Base-by-base conservation (phyloP, 1,140 invertebrate genomes). In the Papilio glaucus region DNA sequence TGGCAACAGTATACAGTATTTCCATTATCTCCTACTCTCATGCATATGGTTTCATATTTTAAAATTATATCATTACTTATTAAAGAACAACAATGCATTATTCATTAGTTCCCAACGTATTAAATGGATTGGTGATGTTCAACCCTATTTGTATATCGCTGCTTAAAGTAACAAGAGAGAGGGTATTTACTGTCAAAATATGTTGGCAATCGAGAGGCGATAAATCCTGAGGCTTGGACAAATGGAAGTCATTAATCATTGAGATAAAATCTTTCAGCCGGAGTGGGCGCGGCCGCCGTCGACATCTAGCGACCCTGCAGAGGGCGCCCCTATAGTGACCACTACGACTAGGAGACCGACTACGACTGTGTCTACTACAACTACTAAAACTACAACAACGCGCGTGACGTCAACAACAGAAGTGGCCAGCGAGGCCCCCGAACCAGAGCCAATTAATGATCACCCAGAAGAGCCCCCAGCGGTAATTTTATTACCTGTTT, bases 221-320 rank as follows among this genome's bases (percentile, higher is more conserved):
- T 65, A 65, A 65, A 65, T 65, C 62, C 33, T 72, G 6, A 33
- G 6, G 63, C 24, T 41, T 68, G 21, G 70, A 24, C 65, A 70
- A 57, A 60, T 57, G 12, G 45, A 57, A 39, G 41, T 72, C 63
- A 71, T 81, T 79, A 81, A 53, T 76, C 75, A 77, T 81, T 71
- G 57, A 24, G 72, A 77, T 75, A 68, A 72, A 57, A 72, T 76
- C 77, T 70, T 74, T 88, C 89, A 96, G 95, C 95, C 95, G 65
- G 95, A 96, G 74, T 96, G 96, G 96, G 95, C 95, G 15, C 90
- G 94, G 53, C 95, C 96, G 24, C 95, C 95, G 67, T 96, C 95
- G 41, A 96, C 95, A 1, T 86, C 94, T 12, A 84, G 90, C 10
- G 80, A 90, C 57, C 81, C 89, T 0, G 81, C 84, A 5, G 90